A percentile compares a stretch with the other conserved stretches of the same genome.
phyloP scores from a whole-genome alignment of 1,140 invertebrate species.

The Drosophila gunungcola region DNA sequence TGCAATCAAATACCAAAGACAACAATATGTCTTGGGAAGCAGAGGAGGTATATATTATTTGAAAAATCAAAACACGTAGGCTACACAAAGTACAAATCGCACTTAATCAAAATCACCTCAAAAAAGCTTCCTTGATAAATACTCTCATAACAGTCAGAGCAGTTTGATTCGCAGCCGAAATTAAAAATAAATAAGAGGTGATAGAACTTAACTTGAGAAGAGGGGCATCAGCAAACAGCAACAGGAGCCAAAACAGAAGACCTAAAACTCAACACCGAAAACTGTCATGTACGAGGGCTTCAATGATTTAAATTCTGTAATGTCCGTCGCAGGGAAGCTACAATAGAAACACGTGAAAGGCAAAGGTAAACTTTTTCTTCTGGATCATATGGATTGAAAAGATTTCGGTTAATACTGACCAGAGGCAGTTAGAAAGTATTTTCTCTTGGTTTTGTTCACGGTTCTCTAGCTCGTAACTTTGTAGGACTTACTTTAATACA shows the following conservation, averaged over 20 bases:
- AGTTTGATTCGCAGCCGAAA: slow-evolving; percentile 28
- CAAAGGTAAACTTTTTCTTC: slow-evolving; percentile 10
- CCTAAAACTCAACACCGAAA: slow-evolving; percentile 57
- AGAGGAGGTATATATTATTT: slow-evolving; percentile 78
- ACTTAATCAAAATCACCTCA: slow-evolving; percentile 81
- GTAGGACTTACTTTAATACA: too few species aligned
- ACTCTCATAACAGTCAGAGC: slow-evolving; percentile 19
- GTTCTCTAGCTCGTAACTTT: too few species aligned
- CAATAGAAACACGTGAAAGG: neutral
- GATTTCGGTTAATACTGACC: slow-evolving; percentile 68
- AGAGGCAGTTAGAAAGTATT: slow-evolving; percentile 28
- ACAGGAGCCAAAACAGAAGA: slow-evolving; percentile 5
- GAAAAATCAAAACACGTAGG: slow-evolving; percentile 78
- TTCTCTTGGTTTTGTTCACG: slow-evolving; percentile 4
- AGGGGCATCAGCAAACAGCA: slow-evolving; percentile 15
- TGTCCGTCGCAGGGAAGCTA: slow-evolving; percentile 14
- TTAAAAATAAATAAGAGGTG: slow-evolving; percentile 63
- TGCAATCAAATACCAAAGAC: slow-evolving; percentile 50
- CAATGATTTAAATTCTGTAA: slow-evolving; percentile 82
- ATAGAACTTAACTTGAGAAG: slow-evolving; percentile 3
- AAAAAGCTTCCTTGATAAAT: slow-evolving; percentile 66
- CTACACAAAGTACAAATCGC: slow-evolving; percentile 79
- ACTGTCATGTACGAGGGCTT: slow-evolving; percentile 78
- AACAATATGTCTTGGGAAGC: slow-evolving; percentile 62
- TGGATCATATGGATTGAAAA: slow-evolving; percentile 16